Percentiles rank a stretch among this genome's conserved stretches.
phyloP scores from a whole-genome alignment of 2,797 vertebrate genomes.

The Xenopus petersii region DNA sequence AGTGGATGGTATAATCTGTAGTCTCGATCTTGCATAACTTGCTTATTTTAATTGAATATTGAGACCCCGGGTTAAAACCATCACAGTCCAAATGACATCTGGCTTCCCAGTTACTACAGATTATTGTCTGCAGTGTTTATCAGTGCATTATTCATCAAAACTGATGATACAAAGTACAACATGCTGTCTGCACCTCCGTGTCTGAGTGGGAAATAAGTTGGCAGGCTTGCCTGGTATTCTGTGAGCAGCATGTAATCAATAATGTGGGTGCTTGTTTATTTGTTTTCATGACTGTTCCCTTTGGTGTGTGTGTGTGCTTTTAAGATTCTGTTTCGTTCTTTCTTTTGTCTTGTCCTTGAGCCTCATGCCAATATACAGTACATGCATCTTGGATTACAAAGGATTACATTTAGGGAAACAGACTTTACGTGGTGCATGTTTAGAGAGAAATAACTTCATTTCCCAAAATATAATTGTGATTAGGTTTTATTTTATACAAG shows the following conservation, averaged over 20 bases:
- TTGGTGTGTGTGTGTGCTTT: conserved; percentile 62
- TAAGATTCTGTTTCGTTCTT: conserved; percentile 70
- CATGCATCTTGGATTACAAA: no score
- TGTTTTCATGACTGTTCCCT: conserved; percentile 75
- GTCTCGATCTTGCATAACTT: conserved; percentile 3
- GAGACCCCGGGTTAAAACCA: conserved; percentile 72
- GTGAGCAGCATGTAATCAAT: conserved; percentile 74
- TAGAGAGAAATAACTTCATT: no score
- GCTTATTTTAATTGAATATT: conserved; percentile 61
- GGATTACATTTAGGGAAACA: no score
- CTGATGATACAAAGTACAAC: conserved; percentile 76
- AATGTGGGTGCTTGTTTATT: conserved; percentile 75
- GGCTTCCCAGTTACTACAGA: conserved; percentile 70
- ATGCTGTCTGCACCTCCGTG: conserved; percentile 73
- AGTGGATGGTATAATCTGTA: neutral
- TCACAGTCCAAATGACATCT: conserved; percentile 76
- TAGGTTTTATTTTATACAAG: no score
- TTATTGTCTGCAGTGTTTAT: conserved; percentile 75
- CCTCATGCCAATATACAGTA: conserved; percentile 57
- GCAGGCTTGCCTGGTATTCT: conserved; percentile 73
- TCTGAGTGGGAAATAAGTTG: conserved; percentile 68
- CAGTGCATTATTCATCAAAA: conserved; percentile 80
- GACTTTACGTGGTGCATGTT: no score
- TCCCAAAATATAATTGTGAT: no score
- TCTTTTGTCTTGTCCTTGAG: conserved; percentile 61